Evolutionary conservation across 2,888 invertebrate genomes (phyloP).

Genomic region (Eupithecia abbreviata): DNA sequence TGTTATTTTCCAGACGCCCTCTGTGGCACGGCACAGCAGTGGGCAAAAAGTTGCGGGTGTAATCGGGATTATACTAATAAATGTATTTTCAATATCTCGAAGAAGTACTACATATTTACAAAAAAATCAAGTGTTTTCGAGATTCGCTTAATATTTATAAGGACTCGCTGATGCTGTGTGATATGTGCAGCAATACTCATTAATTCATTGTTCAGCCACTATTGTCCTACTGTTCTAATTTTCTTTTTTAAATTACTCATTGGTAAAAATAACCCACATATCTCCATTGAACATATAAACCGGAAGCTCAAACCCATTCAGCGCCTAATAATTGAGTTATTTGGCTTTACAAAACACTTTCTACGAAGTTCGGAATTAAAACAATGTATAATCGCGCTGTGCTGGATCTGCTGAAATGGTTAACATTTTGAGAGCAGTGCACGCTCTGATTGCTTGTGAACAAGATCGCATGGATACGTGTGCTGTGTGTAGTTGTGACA

Average conservation of each 20-base stretch:
- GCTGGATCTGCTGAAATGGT: constrained; percentile 43
- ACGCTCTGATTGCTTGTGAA: constrained; percentile 43
- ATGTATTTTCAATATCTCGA: no score
- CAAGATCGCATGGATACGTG: constrained; percentile 27
- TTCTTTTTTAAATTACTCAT: constrained; percentile 2
- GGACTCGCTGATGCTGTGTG: neutral
- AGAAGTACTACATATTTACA: no score
- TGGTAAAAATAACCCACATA: neutral
- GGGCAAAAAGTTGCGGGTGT: neutral
- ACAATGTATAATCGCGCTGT: constrained; percentile 41
- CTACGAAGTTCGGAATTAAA: constrained; percentile 33
- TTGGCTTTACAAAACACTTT: constrained; percentile 31
- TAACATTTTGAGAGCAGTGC: constrained; percentile 41
- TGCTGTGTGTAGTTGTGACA: constrained; percentile 28
- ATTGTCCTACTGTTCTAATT: neutral
- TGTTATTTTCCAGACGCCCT: neutral
- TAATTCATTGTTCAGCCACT: neutral
- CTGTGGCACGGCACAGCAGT: neutral
- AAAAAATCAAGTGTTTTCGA: no score
- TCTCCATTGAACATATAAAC: constrained; percentile 18
- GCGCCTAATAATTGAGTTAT: constrained; percentile 22
- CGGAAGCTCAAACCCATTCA: constrained; percentile 20
- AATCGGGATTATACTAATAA: no score
- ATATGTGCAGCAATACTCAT: neutral
- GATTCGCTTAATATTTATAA: neutral